Base-by-base conservation (phyloP, 2,888 invertebrate genomes). In the Hypercompe scribonia region DNA sequence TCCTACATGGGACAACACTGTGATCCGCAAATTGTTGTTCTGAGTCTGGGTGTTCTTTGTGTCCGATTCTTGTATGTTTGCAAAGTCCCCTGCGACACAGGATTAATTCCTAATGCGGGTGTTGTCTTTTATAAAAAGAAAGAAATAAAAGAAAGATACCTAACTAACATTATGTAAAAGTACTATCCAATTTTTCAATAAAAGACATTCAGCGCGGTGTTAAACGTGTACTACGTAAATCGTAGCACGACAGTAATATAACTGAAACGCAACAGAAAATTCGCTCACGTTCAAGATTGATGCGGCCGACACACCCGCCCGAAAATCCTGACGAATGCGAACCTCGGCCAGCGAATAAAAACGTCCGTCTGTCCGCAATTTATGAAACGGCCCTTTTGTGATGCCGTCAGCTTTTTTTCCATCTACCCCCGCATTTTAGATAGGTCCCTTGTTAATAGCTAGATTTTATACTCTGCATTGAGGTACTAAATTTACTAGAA, bases 311-410 rank as follows among this genome's bases (percentile, higher is more conserved):
- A 73, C 84, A 82, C 75, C 78, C 77, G 74, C 63, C 70, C 74
- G 72, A 74, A 46, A 82, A 83, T 80, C 79, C 80, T 83, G 82
- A 86, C 84, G 84, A 84, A 86, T 88, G 87, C 84, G 85, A 83
- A 78, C 78, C 79, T 80, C 80, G 46, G 77, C 82, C 81, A 78
- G 81, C 85, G 86, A 89, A 89, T 90, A 88, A 86, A 84, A 85
- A 84, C 85, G 83, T 83, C 79, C 83, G 80, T 83, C 80, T 81
- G 77, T 80, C 82, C 78, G 81, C 84, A 84, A 90, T 90, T 89
- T 90, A 90, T 89, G 85, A 88, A 88, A 88, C 86, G 69, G 81
- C 82, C 85, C 86, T 87, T 69, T 87, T 88, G 87, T 86, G 87
- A 86, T 86, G 83, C 83, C 78, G 79, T 78, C 69, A 74, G 79